Percentiles rank a stretch among this genome's conserved stretches.
phyloP scores from a whole-genome alignment of 2,888 invertebrate species.

The Brachypalpus laphriformis region DNA sequence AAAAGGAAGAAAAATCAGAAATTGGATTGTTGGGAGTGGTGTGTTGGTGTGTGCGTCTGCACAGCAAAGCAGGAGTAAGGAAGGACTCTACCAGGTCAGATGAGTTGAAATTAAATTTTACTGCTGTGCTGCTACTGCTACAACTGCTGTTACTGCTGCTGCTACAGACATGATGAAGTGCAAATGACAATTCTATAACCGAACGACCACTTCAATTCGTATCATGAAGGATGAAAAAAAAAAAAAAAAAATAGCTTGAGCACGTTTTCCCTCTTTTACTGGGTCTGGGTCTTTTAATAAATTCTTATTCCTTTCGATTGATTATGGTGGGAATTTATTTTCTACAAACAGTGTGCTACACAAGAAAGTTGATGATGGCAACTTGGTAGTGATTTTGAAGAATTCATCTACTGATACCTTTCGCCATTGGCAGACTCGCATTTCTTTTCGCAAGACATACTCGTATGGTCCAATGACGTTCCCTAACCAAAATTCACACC shows the following conservation, averaged over 20 bases:
- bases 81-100: background rate
- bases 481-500: no score
- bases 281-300: background rate
- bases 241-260: background rate
- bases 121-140: background rate
- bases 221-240: background rate
- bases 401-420: no score
- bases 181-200: slow-evolving; percentile 37
- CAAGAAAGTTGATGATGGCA: no score
- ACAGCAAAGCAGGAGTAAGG: background rate
- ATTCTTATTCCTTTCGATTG: background rate
- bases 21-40: slow-evolving; percentile 1
- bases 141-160: background rate
- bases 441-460: no score
- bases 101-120: slow-evolving; percentile 40
- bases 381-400: no score
- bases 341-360: background rate
- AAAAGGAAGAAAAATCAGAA: background rate
- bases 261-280: background rate
- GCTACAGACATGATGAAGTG: slow-evolving; percentile 28
- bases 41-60: background rate
- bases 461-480: no score
- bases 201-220: slow-evolving; percentile 33
- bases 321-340: background rate
- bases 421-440: no score